Base-by-base conservation (phyloP, 2,888 invertebrate species). In the Xylophagus ater region DNA sequence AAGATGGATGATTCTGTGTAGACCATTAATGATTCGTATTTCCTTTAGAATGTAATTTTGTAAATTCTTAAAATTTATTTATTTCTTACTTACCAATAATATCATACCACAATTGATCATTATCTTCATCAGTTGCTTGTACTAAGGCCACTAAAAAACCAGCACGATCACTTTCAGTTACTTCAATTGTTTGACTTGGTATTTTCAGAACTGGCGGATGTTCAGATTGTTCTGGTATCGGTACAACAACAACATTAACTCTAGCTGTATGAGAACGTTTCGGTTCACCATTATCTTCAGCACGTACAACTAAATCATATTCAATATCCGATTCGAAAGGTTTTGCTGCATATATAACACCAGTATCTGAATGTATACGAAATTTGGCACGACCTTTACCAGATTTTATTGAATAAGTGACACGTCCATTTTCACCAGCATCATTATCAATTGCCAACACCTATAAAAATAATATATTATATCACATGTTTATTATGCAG, bases 61-160 rank as follows among this genome's bases (percentile, higher is more conserved):
- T 28, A 6, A n/a, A 6, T 10, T 15, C 6, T 13, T 30, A 30
- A 14, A 30, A 32, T 18, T 5, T 32, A 12, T 32, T 32, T 20
- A 19, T 4, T 19, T 21, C 19, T 14, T 44, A 68, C 79, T 68
- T 62, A 86, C 85, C 82, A 43, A 79, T 75, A 47, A 97, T 93
- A 55, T 85, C 82, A 64, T 84, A 96, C 85, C 90, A 94, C 49
- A 97, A 69, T 42, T 78, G 71, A 59, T 93, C 88, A 30, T 78
- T 78, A 58, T 94, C 93, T 37, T 78, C 77, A 66, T 94, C 93
- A 26, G 71, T 67, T 5, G 92, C 93, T 56, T 86, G 82, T 53
- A 94, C 73, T 43, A 88, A 74, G 34, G 85, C 76, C 3, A 96
- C 85, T 48, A 89, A 71, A 65, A 83, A 86, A 17, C 92, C 92